phyloP scores from a whole-genome alignment of 2,113 vertebrate genomes.

The Polypterus senegalus region DNA sequence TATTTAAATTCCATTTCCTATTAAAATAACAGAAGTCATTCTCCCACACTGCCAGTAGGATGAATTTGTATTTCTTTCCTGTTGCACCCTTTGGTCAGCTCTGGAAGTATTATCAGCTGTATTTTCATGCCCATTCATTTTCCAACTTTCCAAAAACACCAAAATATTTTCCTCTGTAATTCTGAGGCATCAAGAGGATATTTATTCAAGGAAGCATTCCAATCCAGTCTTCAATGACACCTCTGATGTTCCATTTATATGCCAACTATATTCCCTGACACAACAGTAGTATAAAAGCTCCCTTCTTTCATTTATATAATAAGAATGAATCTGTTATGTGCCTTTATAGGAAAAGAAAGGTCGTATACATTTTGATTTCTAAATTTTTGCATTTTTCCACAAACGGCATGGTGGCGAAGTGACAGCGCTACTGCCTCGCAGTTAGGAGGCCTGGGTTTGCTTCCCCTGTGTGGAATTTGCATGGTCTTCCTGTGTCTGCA shows the following conservation, averaged over 20 bases:
- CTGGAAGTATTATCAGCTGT: too few relatives aligned
- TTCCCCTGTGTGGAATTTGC: too few relatives aligned
- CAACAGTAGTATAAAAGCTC: conserved; percentile 18
- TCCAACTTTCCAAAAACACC: too few relatives aligned
- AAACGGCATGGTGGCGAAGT: conserved; percentile 24
- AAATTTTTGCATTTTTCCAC: conserved; percentile 35
- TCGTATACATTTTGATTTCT: conserved; percentile 37
- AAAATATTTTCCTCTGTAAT: not conserved
- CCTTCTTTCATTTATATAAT: conserved; percentile 27
- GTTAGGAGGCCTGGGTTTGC: too few relatives aligned
- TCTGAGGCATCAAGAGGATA: not conserved
- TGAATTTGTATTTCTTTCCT: too few relatives aligned
- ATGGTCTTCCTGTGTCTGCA: too few relatives aligned
- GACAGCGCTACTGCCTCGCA: conserved; percentile 20
- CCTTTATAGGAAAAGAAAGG: conserved; percentile 28
- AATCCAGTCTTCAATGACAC: not conserved
- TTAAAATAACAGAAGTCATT: too few relatives aligned
- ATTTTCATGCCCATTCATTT: too few relatives aligned
- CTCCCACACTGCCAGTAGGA: too few relatives aligned
- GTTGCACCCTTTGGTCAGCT: too few relatives aligned
- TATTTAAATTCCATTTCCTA: too few relatives aligned
- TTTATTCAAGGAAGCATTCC: not conserved
- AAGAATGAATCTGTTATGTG: conserved; percentile 21
- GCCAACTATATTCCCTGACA: conserved; percentile 12
- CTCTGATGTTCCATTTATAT: not conserved